Percentiles rank a stretch among this genome's conserved stretches.
Conservation (phyloP, 2,113 vertebrate species). For the Lophius piscatorius region DNA sequence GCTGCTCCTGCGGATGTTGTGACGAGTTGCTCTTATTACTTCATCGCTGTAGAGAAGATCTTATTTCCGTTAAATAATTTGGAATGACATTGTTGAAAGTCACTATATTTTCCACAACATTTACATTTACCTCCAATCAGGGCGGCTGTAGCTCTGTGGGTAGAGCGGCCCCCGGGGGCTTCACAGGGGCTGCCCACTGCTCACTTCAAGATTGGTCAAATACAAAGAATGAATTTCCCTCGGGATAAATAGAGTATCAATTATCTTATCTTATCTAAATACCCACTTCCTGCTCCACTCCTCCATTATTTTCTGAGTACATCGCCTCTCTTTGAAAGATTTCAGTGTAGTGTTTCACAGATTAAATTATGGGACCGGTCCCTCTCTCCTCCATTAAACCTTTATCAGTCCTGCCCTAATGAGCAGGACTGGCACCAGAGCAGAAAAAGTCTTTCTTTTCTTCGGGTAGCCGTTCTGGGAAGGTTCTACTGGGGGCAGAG, state of each 20-base stretch:
- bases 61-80: neutral
- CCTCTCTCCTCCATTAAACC: slow-evolving; percentile 33
- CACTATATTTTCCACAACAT: neutral
- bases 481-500: slow-evolving; percentile 54
- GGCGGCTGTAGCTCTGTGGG: too few species aligned
- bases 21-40: neutral
- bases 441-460: slow-evolving; percentile 58
- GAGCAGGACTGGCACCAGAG: slow-evolving; percentile 53
- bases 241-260: too few species aligned
- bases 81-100: too few species aligned
- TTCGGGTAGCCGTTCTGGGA: slow-evolving; percentile 42
- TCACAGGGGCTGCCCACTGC: too few species aligned
- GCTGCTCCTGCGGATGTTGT: too few species aligned
- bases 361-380: slow-evolving; percentile 21
- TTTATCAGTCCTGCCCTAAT: slow-evolving; percentile 52
- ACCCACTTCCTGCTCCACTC: neutral
- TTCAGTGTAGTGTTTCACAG: slow-evolving; percentile 13
- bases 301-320: neutral
- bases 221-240: too few species aligned
- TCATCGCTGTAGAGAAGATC: neutral
- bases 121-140: too few species aligned
- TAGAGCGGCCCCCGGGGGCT: too few species aligned
- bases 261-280: too few species aligned
- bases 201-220: too few species aligned
- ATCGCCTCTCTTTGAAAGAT: slow-evolving; percentile 14